Conservation (phyloP, 2,113 vertebrate species). For the Tenrec ecaudatus region DNA sequence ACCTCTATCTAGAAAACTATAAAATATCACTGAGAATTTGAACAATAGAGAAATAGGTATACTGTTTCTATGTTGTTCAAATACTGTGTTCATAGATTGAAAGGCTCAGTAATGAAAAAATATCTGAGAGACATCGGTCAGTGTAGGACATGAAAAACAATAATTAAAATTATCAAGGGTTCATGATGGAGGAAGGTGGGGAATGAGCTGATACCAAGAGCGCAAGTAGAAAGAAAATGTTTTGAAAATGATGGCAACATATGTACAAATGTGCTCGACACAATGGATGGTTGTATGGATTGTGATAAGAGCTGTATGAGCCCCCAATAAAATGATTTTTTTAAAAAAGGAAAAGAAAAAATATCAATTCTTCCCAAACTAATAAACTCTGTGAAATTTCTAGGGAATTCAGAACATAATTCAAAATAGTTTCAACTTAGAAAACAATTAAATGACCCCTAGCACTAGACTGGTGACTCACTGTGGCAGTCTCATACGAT, state of each 20-base stretch:
- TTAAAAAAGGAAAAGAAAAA: background rate
- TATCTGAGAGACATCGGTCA: too few species aligned
- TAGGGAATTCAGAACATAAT: background rate
- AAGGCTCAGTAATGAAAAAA: background rate
- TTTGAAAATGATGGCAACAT: too few species aligned
- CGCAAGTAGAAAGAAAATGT: too few species aligned
- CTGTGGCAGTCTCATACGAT: background rate
- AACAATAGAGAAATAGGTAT: background rate
- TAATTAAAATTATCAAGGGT: too few species aligned
- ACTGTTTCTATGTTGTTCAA: too few species aligned
- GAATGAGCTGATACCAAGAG: too few species aligned
- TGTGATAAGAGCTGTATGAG: too few species aligned
- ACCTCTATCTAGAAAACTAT: background rate
- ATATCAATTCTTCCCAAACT: background rate
- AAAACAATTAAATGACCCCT: background rate
- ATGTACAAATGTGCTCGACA: too few species aligned
- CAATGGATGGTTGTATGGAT: too few species aligned
- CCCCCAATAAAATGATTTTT: too few species aligned
- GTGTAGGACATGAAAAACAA: too few species aligned
- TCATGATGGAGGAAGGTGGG: too few species aligned
- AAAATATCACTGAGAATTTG: background rate
- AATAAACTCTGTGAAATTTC: background rate
- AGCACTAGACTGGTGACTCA: background rate
- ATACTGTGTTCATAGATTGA: background rate
- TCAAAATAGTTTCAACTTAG: slow-evolving; percentile 17